Conservation (phyloP, 2,888 invertebrate species). For the Drosophila pseudotalamancana region DNA sequence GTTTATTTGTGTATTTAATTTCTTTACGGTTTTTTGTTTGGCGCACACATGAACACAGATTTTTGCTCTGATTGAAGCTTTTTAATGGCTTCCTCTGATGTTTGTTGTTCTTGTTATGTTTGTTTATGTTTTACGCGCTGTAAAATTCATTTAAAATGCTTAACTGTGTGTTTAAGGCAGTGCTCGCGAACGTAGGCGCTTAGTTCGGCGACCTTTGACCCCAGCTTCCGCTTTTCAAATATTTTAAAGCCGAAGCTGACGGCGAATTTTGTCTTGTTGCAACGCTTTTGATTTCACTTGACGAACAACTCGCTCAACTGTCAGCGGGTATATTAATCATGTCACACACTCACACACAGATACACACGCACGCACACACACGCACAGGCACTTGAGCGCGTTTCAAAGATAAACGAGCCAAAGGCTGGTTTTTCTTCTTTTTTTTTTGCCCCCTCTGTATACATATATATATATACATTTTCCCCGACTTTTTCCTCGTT, state of each 20-base stretch:
- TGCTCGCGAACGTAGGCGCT: neutral
- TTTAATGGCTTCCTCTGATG: conserved; percentile 40
- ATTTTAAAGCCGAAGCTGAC: conserved; percentile 41
- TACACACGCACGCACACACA: conserved; percentile 15
- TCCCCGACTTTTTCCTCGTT: conserved; percentile 10
- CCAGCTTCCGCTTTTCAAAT: conserved; percentile 11
- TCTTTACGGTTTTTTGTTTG: conserved; percentile 17
- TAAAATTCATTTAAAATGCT: conserved; percentile 61
- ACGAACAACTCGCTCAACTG: conserved; percentile 78
- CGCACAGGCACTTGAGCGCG: conserved; percentile 24
- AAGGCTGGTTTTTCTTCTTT: conserved; percentile 34
- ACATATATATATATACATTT: conserved; percentile 15
- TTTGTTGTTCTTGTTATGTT: conserved; percentile 35
- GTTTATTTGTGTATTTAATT: conserved; percentile 46
- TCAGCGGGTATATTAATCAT: conserved; percentile 82
- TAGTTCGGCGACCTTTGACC: conserved; percentile 27
- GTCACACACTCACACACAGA: conserved; percentile 61
- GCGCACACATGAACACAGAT: conserved; percentile 32
- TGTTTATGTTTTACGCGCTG: conserved; percentile 54
- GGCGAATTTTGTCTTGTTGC: neutral
- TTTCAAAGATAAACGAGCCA: conserved; percentile 50
- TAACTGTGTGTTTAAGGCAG: conserved; percentile 23
- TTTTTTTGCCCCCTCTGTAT: conserved; percentile 35
- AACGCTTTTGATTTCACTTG: conserved; percentile 76
- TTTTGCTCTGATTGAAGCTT: conserved; percentile 48